Base-by-base conservation (phyloP, 2,888 invertebrate genomes). In the Taphrorychus bicolor region DNA sequence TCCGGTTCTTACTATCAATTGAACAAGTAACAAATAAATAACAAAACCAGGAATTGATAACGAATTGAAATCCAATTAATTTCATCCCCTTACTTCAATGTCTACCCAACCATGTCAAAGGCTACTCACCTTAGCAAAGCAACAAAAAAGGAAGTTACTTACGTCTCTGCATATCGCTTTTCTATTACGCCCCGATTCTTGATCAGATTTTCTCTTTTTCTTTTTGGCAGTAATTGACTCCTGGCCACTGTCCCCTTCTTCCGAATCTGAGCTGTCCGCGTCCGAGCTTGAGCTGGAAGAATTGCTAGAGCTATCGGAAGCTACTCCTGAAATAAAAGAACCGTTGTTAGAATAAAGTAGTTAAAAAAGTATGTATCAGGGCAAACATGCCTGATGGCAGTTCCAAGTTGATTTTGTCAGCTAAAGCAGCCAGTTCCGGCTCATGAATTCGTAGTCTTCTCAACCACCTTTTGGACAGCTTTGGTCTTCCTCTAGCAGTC, bases 391-490 rank as follows among this genome's bases (percentile, higher is more conserved):
- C 97, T 0, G 95, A 95, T 48, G 93, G 89, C 79, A 91, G 88
- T 76, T 87, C 91, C 62, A 96, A 85, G 82, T 97, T 97, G 76
- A 97, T 92, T 75, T 86, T 85, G 76, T 93, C 93, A 2, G 95
- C 94, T 57, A 94, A 80, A 74, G 87, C 86, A 40, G 91, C 93
- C 68, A 96, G 81, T 23, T 92, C 91, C 2, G 92, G 89, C 73
- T 94, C 91, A 78, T 92, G 90, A 72, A 78, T 77, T 51, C 78
- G 85, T 83, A 85, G 84, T 81, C 69, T 87, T 78, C 67, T 83
- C 78, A 94, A 84, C 97, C 97, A 98, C 80, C 97, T 97, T 70
- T 91, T 91, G 3, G 98, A 97, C 32, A 99, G 85, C 82, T 98
- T 98, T 3, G 98, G 98, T 23, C 98, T 70, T 17, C 98, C 98